Evolutionary conservation across 2,888 invertebrate species (phyloP).

Genomic region (Eilema griseolum): DNA sequence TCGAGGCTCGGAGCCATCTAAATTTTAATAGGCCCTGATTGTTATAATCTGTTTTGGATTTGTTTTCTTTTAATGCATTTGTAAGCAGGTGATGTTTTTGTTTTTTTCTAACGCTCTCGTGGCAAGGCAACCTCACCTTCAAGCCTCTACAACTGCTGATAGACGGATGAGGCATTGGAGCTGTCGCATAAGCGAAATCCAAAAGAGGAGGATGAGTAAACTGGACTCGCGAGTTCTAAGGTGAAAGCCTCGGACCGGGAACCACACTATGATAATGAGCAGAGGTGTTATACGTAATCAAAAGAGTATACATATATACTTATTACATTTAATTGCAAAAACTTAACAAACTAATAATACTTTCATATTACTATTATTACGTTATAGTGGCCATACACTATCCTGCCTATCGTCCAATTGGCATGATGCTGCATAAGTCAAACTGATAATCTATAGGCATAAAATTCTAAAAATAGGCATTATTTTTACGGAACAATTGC

Average conservation of each 20-base stretch:
- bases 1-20: too few species aligned
- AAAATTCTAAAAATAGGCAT: too few species aligned
- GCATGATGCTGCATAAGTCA: not conserved
- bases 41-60: too few species aligned
- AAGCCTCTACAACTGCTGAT: too few species aligned
- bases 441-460: not conserved
- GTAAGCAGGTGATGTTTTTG: too few species aligned
- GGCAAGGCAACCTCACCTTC: too few species aligned
- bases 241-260: not conserved
- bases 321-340: conserved; percentile 26
- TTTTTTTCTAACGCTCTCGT: too few species aligned
- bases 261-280: not conserved
- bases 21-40: too few species aligned
- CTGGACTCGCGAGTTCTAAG: not conserved
- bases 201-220: not conserved
- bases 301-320: conserved; percentile 7
- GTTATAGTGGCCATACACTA: not conserved
- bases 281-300: not conserved
- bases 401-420: not conserved
- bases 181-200: not conserved
- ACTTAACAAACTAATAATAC: conserved; percentile 44
- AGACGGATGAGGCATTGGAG: too few species aligned
- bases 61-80: too few species aligned
- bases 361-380: conserved; percentile 34
- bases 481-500: too few species aligned